Percentiles rank a stretch among this genome's conserved stretches.
Evolutionary conservation across 2,797 vertebrate species (phyloP).

Genomic region (Anomalospiza imberbis): DNA sequence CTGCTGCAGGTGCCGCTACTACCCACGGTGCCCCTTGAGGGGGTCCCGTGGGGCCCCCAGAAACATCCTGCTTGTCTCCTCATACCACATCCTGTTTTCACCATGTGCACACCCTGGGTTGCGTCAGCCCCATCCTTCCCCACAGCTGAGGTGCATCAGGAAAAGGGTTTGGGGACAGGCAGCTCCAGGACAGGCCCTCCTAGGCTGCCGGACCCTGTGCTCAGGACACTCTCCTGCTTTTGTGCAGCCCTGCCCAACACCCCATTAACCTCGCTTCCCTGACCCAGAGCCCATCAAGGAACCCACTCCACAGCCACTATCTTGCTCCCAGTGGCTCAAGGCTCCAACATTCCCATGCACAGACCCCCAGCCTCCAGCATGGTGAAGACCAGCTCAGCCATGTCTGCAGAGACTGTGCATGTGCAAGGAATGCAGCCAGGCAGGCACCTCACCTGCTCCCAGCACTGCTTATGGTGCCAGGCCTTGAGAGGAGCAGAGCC

Average conservation of each 20-base stretch:
- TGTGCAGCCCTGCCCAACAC: accelerated
- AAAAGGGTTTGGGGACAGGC: background rate
- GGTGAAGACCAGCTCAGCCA: accelerated
- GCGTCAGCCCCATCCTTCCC: background rate
- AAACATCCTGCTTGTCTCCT: slow-evolving; percentile 15
- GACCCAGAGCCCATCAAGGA: background rate
- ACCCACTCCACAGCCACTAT: accelerated
- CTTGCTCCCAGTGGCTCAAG: accelerated
- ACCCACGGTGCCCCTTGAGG: background rate
- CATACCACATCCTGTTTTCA: slow-evolving; percentile 64
- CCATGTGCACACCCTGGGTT: background rate
- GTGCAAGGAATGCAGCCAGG: background rate
- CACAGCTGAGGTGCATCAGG: background rate
- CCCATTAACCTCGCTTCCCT: accelerated
- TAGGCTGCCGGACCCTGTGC: accelerated
- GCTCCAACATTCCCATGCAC: accelerated
- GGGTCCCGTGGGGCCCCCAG: background rate
- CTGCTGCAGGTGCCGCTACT: accelerated
- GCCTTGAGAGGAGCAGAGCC: background rate
- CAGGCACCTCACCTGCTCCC: background rate
- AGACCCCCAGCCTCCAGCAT: accelerated
- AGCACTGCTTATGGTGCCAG: accelerated
- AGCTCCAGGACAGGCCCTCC: background rate
- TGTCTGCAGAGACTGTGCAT: accelerated
- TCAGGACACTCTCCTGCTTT: background rate